These are phyloP conservation scores for Lonchura striata DNA, from an alignment of 2,113 vertebrate species.

Conservation along the genomic window DNA sequence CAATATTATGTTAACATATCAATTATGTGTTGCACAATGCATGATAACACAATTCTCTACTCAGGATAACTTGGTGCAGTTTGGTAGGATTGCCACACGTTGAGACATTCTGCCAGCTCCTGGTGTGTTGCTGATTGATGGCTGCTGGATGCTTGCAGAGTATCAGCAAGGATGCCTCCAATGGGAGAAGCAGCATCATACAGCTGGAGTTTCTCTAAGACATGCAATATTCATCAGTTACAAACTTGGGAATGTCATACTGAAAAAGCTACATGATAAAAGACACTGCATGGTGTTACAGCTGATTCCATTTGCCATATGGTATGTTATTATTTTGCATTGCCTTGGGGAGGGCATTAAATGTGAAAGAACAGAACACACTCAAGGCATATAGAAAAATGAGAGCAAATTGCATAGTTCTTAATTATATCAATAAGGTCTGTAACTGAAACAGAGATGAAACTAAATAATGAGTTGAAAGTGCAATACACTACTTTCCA, in stretches of 20 bases:
- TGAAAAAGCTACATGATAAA: slow-evolving; percentile 24
- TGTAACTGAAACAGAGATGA: not conserved
- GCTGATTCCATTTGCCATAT: slow-evolving; percentile 61
- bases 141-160: not conserved
- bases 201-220: not conserved
- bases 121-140: not conserved
- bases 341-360: slow-evolving; percentile 19
- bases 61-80: not conserved
- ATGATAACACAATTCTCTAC: not conserved
- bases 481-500: not conserved
- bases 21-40: not conserved
- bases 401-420: slow-evolving; percentile 25
- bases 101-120: slow-evolving; percentile 21
- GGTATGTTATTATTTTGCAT: slow-evolving; percentile 28
- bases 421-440: slow-evolving; percentile 49
- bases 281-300: not conserved
- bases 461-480: not conserved
- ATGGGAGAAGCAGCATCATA: not conserved
- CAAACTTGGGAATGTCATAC: slow-evolving; percentile 48
- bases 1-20: not conserved
- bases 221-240: slow-evolving; percentile 53
- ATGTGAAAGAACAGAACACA: slow-evolving; percentile 30
- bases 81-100: not conserved
- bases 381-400: slow-evolving; percentile 37
- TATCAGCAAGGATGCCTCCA: slow-evolving; percentile 15